Base-by-base conservation (phyloP, 2,797 vertebrate genomes). In the Coranthus polyacanthus region DNA sequence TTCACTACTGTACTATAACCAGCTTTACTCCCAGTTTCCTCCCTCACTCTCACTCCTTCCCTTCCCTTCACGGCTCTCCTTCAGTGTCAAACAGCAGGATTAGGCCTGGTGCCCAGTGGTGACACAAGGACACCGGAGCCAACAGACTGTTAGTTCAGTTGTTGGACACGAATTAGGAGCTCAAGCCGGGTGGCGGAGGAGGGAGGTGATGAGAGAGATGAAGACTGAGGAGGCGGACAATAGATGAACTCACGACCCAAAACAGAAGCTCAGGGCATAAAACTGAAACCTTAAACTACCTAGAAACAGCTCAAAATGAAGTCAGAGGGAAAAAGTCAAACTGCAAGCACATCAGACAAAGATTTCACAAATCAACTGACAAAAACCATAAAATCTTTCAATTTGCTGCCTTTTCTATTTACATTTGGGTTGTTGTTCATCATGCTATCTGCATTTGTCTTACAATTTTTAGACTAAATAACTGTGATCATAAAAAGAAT, bases 61-160 rank as follows among this genome's bases (percentile, higher is more conserved):
- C 36, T 43, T 46, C 45, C 43, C 64, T 22, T 75, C 66, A 55
- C 26, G 24, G 62, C 52, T 62, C 32, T 55, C 55, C 56, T 38
- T 58, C 67, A 17, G 44, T 57, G 57, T 69, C 68, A 61, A 43
- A 75, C 64, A 73, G 78, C 9, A 68, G 80, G 84, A 90, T 91
- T 89, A 86, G 88, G 88, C 86, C 36, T n/a, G 2, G 12, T 81
- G 87, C 91, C 91, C 85, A 68, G 58, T 66, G 60, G 67, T 82
- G 75, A 84, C 81, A 87, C 86, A 74, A 79, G 58, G 72, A 78
- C 72, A 79, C 54, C 12, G 66, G 63, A 82, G 78, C 77, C 67
- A 83, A 76, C 68, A 80, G 63, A 69, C 79, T 82, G 75, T 85
- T 79, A 72, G 79, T 86, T 89, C 80, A 84, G 81, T 86, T 82